phyloP scores from a whole-genome alignment of 1,140 invertebrate genomes.

The Cotesia vestalis region DNA sequence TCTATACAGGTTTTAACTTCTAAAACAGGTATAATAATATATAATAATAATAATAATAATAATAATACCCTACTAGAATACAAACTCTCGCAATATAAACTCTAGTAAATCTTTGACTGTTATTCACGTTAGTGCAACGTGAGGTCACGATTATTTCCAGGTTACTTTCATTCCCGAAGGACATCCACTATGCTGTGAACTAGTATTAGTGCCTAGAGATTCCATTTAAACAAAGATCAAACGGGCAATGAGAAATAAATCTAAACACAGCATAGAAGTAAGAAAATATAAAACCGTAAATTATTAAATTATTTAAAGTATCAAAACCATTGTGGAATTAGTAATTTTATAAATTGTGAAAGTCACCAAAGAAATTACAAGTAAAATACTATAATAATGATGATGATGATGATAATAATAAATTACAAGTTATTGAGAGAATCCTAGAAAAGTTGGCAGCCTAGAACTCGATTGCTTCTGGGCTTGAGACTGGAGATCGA shows the following conservation, averaged over 20 bases:
- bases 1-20: too few species aligned
- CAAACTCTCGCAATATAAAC: slow-evolving; percentile 1
- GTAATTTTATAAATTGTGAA: too few species aligned
- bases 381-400: too few species aligned
- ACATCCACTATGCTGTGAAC: slow-evolving; percentile 53
- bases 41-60: background rate
- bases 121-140: slow-evolving; percentile 45
- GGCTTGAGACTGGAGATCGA: background rate
- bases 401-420: too few species aligned
- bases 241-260: too few species aligned
- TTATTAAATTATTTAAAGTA: too few species aligned
- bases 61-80: background rate
- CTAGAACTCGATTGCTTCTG: slow-evolving; percentile 19
- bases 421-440: slow-evolving; percentile 14
- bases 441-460: background rate
- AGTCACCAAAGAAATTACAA: background rate
- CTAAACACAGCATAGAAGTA: too few species aligned
- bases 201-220: background rate
- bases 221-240: too few species aligned
- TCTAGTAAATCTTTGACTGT: slow-evolving; percentile 20
- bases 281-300: too few species aligned
- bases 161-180: slow-evolving; percentile 66
- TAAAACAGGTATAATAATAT: background rate
- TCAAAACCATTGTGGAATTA: too few species aligned
- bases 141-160: slow-evolving; percentile 61